These are phyloP conservation scores for Germaria angustata DNA, from an alignment of 2,888 invertebrate genomes.

Conservation along the genomic window DNA sequence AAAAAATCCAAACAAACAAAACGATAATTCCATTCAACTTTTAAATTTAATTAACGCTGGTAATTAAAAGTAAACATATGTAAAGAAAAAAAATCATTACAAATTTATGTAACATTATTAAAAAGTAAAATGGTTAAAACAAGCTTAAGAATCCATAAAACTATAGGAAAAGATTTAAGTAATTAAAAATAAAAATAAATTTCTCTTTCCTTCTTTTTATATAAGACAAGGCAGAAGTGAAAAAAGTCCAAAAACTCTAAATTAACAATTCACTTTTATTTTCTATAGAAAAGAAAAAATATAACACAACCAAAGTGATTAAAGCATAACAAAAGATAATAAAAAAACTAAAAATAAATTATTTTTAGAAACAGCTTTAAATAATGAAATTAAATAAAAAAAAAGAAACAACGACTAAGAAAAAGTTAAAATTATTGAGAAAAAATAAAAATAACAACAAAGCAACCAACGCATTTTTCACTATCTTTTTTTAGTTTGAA, in stretches of 20 bases:
- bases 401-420: conserved; percentile 39
- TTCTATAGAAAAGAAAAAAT: conserved; percentile 66
- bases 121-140: conserved; percentile 44
- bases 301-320: conserved; percentile 40
- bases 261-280: conserved; percentile 72
- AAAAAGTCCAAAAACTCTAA: conserved; percentile 34
- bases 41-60: conserved; percentile 39
- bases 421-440: conserved; percentile 43
- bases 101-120: conserved; percentile 47
- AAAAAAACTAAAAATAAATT: conserved; percentile 35
- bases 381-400: conserved; percentile 33
- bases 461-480: conserved; percentile 53
- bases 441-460: not conserved
- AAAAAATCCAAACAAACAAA: not conserved
- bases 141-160: conserved; percentile 58
- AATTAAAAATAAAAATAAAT: conserved; percentile 56
- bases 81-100: conserved; percentile 2
- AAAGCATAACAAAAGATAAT: conserved; percentile 49
- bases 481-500: conserved; percentile 11
- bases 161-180: conserved; percentile 32
- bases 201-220: conserved; percentile 51
- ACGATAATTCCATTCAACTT: not conserved
- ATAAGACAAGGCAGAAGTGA: not conserved
- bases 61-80: conserved; percentile 38
- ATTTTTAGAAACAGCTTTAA: conserved; percentile 30